These are phyloP conservation scores for Polydesmus complanatus DNA, from an alignment of 2,888 invertebrate genomes.

Conservation along the genomic window DNA sequence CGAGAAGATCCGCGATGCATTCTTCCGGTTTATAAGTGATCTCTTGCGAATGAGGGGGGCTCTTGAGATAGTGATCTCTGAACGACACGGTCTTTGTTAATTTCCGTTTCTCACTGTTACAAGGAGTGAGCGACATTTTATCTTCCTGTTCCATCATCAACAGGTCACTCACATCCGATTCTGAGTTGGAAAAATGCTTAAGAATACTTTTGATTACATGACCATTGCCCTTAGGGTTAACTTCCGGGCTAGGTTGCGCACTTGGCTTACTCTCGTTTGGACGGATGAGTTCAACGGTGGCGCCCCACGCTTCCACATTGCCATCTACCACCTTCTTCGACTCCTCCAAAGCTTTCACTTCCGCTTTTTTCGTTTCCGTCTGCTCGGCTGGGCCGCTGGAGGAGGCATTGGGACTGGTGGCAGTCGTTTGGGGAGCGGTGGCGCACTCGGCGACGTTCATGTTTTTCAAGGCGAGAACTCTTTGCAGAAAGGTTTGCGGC, in stretches of 20 bases:
- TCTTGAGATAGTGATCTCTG: conserved; percentile 9
- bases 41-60: not conserved
- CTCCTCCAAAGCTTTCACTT: conserved; percentile 41
- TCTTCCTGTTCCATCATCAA: not conserved
- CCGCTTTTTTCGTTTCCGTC: conserved; percentile 39
- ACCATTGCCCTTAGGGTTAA: conserved; percentile 59
- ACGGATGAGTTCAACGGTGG: conserved; percentile 43
- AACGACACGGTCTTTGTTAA: conserved; percentile 13
- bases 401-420: not conserved
- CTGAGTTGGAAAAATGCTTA: conserved; percentile 52
- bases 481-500: conserved; percentile 8
- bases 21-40: conserved; percentile 45
- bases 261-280: conserved; percentile 18
- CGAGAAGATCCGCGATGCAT: conserved; percentile 62
- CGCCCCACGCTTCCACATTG: conserved; percentile 65
- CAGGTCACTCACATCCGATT: conserved; percentile 12
- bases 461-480: conserved; percentile 12
- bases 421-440: not conserved
- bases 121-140: not conserved
- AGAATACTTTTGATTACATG: conserved; percentile 69
- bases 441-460: not conserved
- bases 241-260: conserved; percentile 53
- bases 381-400: not conserved
- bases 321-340: conserved; percentile 31
- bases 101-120: conserved; percentile 5